Conservation (phyloP, 1,140 invertebrate species). For the Marisa cornuarietis region DNA sequence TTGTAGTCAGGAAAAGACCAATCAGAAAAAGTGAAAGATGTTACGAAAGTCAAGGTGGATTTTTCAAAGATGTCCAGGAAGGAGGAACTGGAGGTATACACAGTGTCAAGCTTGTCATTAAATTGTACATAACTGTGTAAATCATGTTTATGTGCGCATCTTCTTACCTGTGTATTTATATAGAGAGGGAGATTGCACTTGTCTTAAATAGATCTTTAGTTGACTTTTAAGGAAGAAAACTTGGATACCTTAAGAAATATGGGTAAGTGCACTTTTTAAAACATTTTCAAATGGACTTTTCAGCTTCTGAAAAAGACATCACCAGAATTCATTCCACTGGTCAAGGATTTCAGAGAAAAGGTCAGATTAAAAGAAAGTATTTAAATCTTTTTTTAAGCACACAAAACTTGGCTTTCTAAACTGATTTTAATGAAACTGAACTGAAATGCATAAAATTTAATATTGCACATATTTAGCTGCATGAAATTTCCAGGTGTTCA, state of each 20-base stretch:
- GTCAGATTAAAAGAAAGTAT: conserved; percentile 27
- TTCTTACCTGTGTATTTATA: not conserved
- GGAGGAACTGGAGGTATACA: conserved; percentile 72
- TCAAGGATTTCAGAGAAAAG: conserved; percentile 81
- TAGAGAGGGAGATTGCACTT: not conserved
- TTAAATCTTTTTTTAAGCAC: not conserved
- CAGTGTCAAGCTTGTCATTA: not conserved
- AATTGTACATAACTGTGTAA: not conserved
- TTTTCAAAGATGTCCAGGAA: conserved; percentile 78
- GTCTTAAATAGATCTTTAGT: not conserved
- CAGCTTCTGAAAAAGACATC: conserved; percentile 82
- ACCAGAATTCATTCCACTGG: conserved; percentile 80
- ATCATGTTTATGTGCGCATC: not conserved
- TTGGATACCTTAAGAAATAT: not conserved
- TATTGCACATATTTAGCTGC: too few relatives aligned
- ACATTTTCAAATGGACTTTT: conserved; percentile 10
- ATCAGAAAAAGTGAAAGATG: conserved; percentile 18
- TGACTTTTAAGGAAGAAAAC: not conserved
- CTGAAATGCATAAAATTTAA: too few relatives aligned
- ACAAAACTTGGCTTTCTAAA: not conserved
- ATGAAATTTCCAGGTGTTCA: too few relatives aligned
- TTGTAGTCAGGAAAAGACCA: too few relatives aligned
- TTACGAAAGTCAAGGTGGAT: conserved; percentile 75
- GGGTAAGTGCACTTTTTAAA: not conserved
- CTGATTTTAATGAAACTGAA: too few relatives aligned